Evolutionary conservation across 2,113 vertebrate species (phyloP), one percentile per base, ranked within the genome.

Genomic region (Argyrosomus japonicus): DNA sequence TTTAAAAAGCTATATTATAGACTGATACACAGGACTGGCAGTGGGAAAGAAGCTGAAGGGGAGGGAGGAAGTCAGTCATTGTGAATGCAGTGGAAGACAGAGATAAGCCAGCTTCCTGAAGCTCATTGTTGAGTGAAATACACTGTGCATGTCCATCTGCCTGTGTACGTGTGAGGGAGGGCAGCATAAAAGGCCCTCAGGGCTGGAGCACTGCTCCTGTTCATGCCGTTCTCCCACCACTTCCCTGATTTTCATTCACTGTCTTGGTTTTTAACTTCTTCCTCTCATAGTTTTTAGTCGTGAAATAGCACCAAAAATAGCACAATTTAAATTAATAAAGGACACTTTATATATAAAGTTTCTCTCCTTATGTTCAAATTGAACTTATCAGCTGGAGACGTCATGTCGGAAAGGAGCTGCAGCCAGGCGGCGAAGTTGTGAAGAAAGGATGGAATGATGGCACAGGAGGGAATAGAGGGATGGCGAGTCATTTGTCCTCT

Each of bases 81-180:
- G 84, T 87, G 87, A 83, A 87, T 68, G 62, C 56, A 18, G 57
- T 75, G 88, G 83, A 78, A 81, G 68, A 73, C 62, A 32, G 73
- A 84, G 91, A 93, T 93, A 93, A 93, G 87, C 12, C 81, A 2
- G 81, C 77, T 89, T 91, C 86, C 93, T 86, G 85, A 90, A 81
- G 79, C 83, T 87, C 77, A 84, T 92, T 88, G 87, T n/a, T 27
- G 12, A 83, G 64, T 27, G 61, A 65, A 88, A 83, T 50, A 65
- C 69, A 65, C 54, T 17, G 77, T 29, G 73, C 48, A 47, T 40
- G 60, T 68, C 53, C 50, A 8, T 71, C 10, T 54, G 14, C 1
- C n/a, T 68, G 75, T 17, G 63, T 58, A 18, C 9, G 18, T 73
- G 62, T 48, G 68, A 27, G 40, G 54, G 29, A 45, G 69, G 32